phyloP scores from a whole-genome alignment of 2,797 vertebrate genomes.

The Sebastes diaconus region DNA sequence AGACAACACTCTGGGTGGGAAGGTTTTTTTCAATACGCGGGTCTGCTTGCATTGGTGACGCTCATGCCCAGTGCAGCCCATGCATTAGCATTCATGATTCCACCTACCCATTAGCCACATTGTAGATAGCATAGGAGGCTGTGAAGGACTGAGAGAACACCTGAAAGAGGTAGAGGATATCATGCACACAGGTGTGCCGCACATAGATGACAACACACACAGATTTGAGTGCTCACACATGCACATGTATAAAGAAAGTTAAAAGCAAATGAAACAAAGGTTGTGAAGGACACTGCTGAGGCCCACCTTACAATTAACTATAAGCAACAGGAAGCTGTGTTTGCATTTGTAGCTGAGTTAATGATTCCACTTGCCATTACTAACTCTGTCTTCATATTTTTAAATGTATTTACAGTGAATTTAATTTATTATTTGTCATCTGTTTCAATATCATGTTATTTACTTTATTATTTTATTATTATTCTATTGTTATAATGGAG shows the following conservation, averaged over 20 bases:
- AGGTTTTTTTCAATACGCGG: constrained; percentile 36
- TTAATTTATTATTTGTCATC: no score
- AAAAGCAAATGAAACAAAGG: constrained; percentile 33
- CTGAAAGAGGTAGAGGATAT: constrained; percentile 84
- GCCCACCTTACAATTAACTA: background rate
- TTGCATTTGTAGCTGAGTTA: background rate
- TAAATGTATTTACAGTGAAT: no score
- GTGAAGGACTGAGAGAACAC: constrained; percentile 89
- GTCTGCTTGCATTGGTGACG: constrained; percentile 70
- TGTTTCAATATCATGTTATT: no score
- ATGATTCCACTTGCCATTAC: no score
- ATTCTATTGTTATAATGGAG: no score
- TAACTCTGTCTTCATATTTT: no score
- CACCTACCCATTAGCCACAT: constrained; percentile 87
- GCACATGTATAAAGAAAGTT: constrained; percentile 30
- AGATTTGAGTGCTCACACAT: constrained; percentile 55
- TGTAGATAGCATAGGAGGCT: constrained; percentile 87
- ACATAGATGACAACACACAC: constrained; percentile 58
- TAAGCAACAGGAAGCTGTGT: constrained; percentile 20
- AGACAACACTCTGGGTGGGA: constrained; percentile 54
- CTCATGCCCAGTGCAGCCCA: constrained; percentile 84
- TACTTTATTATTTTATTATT: no score
- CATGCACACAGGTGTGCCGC: constrained; percentile 69
- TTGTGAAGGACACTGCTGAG: background rate
- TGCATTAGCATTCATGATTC: constrained; percentile 80